Conservation (phyloP, 2,113 vertebrate species). For the Gorsachius goisagi region DNA sequence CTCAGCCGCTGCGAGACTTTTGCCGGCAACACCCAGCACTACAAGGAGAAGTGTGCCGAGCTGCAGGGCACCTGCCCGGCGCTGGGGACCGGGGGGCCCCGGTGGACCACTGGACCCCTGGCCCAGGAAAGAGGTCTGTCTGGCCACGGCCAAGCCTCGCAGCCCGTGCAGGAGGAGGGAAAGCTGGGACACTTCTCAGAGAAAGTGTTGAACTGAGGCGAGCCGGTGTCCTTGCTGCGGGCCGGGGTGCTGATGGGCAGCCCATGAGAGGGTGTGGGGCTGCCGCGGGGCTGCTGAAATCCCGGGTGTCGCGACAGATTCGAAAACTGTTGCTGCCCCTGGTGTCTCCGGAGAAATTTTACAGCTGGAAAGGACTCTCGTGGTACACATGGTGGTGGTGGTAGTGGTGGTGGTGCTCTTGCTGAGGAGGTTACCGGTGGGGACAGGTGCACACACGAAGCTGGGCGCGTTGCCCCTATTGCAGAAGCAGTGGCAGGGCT, state of each 20-base stretch:
- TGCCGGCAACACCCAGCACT: slow-evolving; percentile 72
- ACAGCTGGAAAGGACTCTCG: not conserved
- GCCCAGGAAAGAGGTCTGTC: slow-evolving; percentile 62
- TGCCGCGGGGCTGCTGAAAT: not conserved
- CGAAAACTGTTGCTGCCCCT: not conserved
- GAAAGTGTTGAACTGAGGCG: slow-evolving; percentile 41
- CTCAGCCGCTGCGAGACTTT: slow-evolving; percentile 75
- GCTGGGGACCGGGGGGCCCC: accelerated
- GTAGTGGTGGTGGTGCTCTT: not conserved
- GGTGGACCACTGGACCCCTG: slow-evolving; percentile 19
- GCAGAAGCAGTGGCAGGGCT: not conserved
- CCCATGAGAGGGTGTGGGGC: not conserved
- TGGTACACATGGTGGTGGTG: not conserved
- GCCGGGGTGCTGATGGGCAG: not conserved
- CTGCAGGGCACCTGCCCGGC: slow-evolving; percentile 18
- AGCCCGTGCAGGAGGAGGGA: slow-evolving; percentile 78
- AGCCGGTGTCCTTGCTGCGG: not conserved
- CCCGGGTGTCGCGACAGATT: not conserved
- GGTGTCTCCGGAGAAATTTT: not conserved
- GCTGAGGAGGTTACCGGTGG: not conserved
- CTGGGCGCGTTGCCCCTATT: accelerated
- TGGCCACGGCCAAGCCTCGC: not conserved
- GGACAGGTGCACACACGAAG: accelerated
- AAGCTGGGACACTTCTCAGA: slow-evolving; percentile 27
- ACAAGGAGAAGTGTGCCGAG: slow-evolving; percentile 57